Percentiles rank a stretch among this genome's conserved stretches.
Evolutionary conservation across 2,797 vertebrate species (phyloP).

Genomic region (Nasua narica): DNA sequence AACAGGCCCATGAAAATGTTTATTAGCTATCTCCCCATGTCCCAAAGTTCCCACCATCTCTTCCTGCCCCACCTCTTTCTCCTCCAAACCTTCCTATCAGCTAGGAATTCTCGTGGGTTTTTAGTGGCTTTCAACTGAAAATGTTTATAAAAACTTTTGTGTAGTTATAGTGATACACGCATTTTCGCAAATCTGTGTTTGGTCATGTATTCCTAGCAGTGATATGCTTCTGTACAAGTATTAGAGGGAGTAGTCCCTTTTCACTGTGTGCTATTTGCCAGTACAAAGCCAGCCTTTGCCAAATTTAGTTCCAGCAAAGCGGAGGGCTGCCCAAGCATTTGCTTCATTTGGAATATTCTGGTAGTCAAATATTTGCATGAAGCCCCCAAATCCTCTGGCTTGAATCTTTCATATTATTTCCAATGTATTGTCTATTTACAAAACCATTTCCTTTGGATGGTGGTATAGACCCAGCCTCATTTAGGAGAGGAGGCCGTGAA

Average conservation of each 20-base stretch:
- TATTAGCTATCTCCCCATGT: not conserved
- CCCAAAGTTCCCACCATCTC: not conserved
- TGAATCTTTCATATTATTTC: not conserved
- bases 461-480: not conserved
- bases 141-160: not conserved
- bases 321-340: not conserved
- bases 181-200: not conserved
- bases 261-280: not conserved
- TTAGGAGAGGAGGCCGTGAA: not conserved
- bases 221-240: not conserved
- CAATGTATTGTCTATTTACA: conserved; percentile 5
- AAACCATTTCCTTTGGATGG: not conserved
- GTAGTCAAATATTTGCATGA: not conserved
- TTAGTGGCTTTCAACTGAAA: not conserved
- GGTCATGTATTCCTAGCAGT: not conserved
- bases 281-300: not conserved
- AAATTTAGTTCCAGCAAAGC: not conserved
- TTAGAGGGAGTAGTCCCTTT: not conserved
- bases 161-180: not conserved
- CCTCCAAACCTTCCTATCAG: not conserved
- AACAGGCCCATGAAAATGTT: conserved; percentile 40
- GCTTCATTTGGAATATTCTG: conserved; percentile 24
- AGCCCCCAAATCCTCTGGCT: not conserved
- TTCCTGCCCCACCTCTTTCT: conserved; percentile 45
- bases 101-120: not conserved